Conservation (phyloP, 2,113 vertebrate genomes). For the Perccottus glenii region DNA sequence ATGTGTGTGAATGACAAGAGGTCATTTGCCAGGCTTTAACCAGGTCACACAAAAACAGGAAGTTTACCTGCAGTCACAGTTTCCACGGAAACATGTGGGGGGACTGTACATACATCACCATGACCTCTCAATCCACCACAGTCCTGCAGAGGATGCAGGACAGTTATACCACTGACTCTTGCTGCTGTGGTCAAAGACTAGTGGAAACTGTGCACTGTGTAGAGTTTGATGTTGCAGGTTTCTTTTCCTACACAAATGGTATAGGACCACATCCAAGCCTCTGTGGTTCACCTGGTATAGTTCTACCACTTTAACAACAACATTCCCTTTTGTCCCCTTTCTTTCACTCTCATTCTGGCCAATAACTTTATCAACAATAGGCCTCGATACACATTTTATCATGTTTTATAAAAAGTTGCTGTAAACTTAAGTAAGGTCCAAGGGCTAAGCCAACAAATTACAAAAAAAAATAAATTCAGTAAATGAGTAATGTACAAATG, state of each 20-base stretch:
- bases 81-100: conserved; percentile 66
- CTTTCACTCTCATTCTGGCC: too few relatives aligned
- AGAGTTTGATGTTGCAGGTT: not conserved
- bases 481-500: too few relatives aligned
- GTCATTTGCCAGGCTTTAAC: conserved; percentile 63
- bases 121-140: conserved; percentile 42
- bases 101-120: conserved; percentile 10
- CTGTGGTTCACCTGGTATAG: too few relatives aligned
- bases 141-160: conserved; percentile 49
- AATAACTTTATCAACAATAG: too few relatives aligned
- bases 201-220: conserved; percentile 29
- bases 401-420: too few relatives aligned
- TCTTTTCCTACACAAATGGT: not conserved
- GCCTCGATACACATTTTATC: too few relatives aligned
- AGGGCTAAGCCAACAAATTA: too few relatives aligned
- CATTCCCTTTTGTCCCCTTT: too few relatives aligned
- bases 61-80: conserved; percentile 62
- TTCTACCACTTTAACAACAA: too few relatives aligned
- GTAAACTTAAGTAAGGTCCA: too few relatives aligned
- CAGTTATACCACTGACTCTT: conserved; percentile 31
- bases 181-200: not conserved
- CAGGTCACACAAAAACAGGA: conserved; percentile 71
- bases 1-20: conserved; percentile 11
- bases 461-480: too few relatives aligned
- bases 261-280: too few relatives aligned